Percentiles rank a stretch among this genome's conserved stretches.
These are phyloP conservation scores for Rhinophrynus dorsalis DNA, from an alignment of 2,797 vertebrate genomes.

Conservation along the genomic window DNA sequence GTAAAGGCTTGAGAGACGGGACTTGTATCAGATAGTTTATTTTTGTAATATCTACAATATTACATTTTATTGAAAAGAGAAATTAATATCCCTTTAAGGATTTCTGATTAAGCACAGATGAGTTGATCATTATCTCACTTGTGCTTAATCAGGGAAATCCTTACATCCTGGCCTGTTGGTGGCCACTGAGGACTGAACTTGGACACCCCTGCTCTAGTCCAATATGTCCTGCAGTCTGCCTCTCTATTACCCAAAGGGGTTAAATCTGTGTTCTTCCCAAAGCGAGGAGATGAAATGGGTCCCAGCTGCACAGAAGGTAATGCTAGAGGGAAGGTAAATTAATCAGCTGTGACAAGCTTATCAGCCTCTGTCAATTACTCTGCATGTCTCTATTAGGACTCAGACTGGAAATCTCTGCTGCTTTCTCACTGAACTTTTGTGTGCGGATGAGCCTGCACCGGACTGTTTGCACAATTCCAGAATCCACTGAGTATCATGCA, in stretches of 20 bases:
- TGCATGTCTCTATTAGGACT: conserved; percentile 28
- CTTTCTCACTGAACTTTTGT: background rate
- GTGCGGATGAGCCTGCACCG: too few species aligned
- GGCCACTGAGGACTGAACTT: background rate
- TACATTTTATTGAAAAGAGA: too few species aligned
- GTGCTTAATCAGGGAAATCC: too few species aligned
- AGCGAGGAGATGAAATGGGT: conserved; percentile 1
- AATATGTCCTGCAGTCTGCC: background rate
- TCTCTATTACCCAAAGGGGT: background rate
- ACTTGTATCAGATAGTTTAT: too few species aligned
- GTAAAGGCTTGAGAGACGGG: too few species aligned
- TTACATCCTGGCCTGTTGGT: too few species aligned
- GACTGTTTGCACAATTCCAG: too few species aligned
- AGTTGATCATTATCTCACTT: too few species aligned
- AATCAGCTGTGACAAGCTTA: conserved; percentile 48
- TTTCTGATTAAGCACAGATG: too few species aligned
- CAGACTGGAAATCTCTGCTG: background rate
- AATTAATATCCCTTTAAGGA: too few species aligned
- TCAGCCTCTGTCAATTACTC: conserved; percentile 36
- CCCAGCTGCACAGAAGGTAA: conserved; percentile 24
- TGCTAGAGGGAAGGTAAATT: conserved; percentile 27
- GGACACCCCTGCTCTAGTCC: background rate
- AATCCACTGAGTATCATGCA: too few species aligned
- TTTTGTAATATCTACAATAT: too few species aligned
- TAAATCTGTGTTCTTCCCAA: conserved; percentile 15